Evolutionary conservation across 2,888 invertebrate genomes (phyloP), one percentile per base, ranked within the genome.

Genomic region (Frankliniella intonsa): DNA sequence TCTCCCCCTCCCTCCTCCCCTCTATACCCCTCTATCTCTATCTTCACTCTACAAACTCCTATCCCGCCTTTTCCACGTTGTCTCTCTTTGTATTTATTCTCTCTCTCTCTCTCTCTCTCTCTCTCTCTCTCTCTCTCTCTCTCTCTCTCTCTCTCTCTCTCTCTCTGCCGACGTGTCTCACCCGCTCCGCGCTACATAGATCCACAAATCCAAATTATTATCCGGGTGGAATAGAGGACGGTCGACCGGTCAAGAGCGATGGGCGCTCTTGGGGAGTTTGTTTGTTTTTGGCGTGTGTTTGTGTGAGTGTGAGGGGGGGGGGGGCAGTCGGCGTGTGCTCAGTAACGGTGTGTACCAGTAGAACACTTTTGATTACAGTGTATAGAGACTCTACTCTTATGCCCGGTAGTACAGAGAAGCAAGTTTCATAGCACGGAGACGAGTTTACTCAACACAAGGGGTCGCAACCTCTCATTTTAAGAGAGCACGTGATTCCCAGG

Each of bases 171-270:
- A 38, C 38, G 38, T 38, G 38, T 38, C 38, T 5, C 2, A 38
- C 55, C 14, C 11, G 55, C 55, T 55, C 55, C 55, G 14, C 55
- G 19, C 55, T 14, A 19, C 69, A 22, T 22, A 12, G 25, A 12
- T 55, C 55, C 69, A 22, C 69, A 76, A 76, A 25, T 76, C 69
- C 69, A 22, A 76, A 76, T 76, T 76, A 76, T 76, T 76, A 25
- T 55, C 17, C 55, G 19, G 55, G 5, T 5, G 69, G 25, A 22
- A 22, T 19, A 22, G 69, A 10, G 22, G 69, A 5, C 14, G 55
- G 55, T 14, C 17, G 14, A 0, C 11, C 55, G 19, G 55, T 55
- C 38, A 38, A 55, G 55, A 12, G 55, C 17, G 55, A 19, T 55
- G 55, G 5, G 55, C 5, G 11, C 17, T 19, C 55, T 19, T 10